Percentiles rank a stretch among this genome's conserved stretches.
phyloP scores from a whole-genome alignment of 1,140 invertebrate genomes.

The Heliconius eleuchia region DNA sequence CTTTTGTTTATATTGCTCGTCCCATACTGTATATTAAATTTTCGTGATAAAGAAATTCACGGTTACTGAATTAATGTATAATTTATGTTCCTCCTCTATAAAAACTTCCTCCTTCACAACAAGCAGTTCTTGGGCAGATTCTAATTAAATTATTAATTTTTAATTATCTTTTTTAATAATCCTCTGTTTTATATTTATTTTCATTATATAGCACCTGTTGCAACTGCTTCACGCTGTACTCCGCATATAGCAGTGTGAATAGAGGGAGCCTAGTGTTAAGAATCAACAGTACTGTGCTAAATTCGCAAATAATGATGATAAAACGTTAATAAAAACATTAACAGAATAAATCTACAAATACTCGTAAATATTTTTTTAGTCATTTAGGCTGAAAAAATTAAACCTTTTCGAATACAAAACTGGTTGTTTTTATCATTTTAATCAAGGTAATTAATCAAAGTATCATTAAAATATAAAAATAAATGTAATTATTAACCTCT shows the following conservation, averaged over 20 bases:
- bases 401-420: not conserved
- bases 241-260: too few species aligned
- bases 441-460: not conserved
- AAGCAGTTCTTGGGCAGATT: not conserved
- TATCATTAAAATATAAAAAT: not conserved
- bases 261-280: too few species aligned
- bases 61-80: not conserved
- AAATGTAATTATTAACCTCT: not conserved
- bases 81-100: too few species aligned
- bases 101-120: not conserved
- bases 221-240: too few species aligned
- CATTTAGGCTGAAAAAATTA: too few species aligned
- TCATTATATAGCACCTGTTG: too few species aligned
- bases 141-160: not conserved
- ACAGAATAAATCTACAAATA: too few species aligned
- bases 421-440: not conserved
- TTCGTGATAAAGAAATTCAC: not conserved
- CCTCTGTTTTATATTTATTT: too few species aligned
- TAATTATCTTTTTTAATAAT: not conserved
- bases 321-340: too few species aligned
- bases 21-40: not conserved
- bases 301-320: too few species aligned
- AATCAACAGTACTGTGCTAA: too few species aligned
- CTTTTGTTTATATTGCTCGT: conserved; percentile 34
- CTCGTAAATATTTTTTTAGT: too few species aligned